phyloP scores from a whole-genome alignment of 2,113 vertebrate genomes.

The Centropus unirufus region DNA sequence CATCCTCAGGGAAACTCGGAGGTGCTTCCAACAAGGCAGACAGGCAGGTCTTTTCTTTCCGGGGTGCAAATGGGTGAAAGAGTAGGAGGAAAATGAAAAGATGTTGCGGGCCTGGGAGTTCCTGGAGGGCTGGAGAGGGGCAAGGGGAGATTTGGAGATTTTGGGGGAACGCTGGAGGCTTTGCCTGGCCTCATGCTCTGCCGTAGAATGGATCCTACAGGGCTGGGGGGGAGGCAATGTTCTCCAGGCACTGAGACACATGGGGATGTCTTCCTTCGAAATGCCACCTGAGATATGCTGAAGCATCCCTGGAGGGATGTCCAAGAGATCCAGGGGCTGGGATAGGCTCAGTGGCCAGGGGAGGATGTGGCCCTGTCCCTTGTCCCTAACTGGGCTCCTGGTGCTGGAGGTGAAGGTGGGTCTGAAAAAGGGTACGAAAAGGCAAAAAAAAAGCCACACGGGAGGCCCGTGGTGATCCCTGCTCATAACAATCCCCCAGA shows the following conservation, averaged over 20 bases:
- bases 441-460: not conserved
- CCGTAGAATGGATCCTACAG: not conserved
- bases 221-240: not conserved
- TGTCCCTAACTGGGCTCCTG: rapidly evolving
- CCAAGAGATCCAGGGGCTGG: rapidly evolving
- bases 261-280: not conserved
- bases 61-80: not conserved
- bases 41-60: too few relatives aligned
- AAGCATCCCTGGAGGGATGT: not conserved
- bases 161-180: not conserved
- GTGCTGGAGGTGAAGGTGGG: too few relatives aligned
- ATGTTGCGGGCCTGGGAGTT: not conserved
- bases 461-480: rapidly evolving
- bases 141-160: not conserved
- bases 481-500: not conserved
- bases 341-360: rapidly evolving
- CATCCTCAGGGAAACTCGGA: not conserved
- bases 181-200: not conserved
- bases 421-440: not conserved
- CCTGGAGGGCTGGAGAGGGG: not conserved
- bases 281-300: not conserved
- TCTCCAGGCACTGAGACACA: not conserved
- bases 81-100: not conserved
- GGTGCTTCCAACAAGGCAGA: not conserved
- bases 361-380: not conserved